Evolutionary conservation across 2,888 invertebrate species (phyloP), one percentile per base, ranked within the genome.

Genomic region (Lasioglossum lativentre): DNA sequence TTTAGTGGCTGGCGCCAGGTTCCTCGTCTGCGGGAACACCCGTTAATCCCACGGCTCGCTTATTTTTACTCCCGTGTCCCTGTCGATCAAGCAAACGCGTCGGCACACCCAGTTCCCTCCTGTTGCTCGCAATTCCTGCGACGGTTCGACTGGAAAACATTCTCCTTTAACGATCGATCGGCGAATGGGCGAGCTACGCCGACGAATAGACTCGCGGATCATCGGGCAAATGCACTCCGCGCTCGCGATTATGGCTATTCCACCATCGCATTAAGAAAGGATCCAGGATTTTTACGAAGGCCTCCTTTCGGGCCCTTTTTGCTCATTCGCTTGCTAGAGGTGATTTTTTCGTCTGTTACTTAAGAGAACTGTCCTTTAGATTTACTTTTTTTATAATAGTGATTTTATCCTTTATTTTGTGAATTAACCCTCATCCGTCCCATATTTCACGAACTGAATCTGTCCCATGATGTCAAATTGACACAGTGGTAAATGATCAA

Each of bases 1-100:
- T 92, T 91, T 90, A 91, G 90, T 87, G 89, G 80, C 89, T 90
- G 92, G 92, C 92, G 92, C 91, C 92, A 91, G 86, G 84, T 88
- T 89, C 88, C 76, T 82, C 85, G 88, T 85, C 78, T 85, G 85
- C 74, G 85, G 82, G 80, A 89, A 88, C 86, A 88, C 88, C 91
- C 90, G 90, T 92, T 92, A 92, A 92, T 89, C 86, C 90, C 78
- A 75, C 82, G 56, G 38, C 79, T 56, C 52, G 83, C 72, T 85
- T 89, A 89, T 87, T 87, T 91, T 89, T 89, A 86, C 83, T 88
- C 85, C 83, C 66, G 59, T 74, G 83, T 83, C 84, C 74, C 76
- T 78, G 66, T 73, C 79, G 80, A 77, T 83, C 77, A 83, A 83
- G 78, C 83, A 78, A 84, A 70, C 79, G 66, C 77, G 78, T 74